Base-by-base conservation (phyloP, 2,888 invertebrate genomes). In the Lasioglossum villosulum region DNA sequence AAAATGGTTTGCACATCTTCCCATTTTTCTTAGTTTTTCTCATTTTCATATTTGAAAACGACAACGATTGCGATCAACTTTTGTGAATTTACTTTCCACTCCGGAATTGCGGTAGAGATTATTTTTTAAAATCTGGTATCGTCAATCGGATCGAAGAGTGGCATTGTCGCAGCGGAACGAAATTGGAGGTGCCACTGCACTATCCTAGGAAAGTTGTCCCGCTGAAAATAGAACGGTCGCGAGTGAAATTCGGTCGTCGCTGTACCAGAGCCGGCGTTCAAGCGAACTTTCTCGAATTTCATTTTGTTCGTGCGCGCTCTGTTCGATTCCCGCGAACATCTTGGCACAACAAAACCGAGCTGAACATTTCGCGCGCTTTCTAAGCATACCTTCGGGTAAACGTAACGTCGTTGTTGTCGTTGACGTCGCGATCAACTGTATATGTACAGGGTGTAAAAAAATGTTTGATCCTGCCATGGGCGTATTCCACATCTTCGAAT, bases 181-280 rank as follows among this genome's bases (percentile, higher is more conserved):
- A 80, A 84, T 86, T 56, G 75, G 83, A 81, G 59, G 75, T 66
- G 52, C 75, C 81, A n/a, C 14, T 68, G 78, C 42, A 78, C 83
- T 88, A 82, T 77, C 77, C 82, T 83, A 86, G 82, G 86, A 88
- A 88, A 88, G 88, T 83, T 82, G 84, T 85, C 78, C 71, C 39
- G 72, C 88, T 82, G 79, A 80, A 86, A 88, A 88, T 88, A 86
- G 88, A 86, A 86, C 83, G 83, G 83, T 80, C 80, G 72, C 75
- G 73, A 71, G 83, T 88, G 83, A 86, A 83, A 88, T 88, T 88
- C 86, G 82, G 83, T 83, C 85, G 85, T 52, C 80, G 52, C 37
- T 84, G 78, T 68, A 82, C 71, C 39, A 27, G 48, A 66, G 66
- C 23, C 72, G 71, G 27, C 63, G 59, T 85, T 73, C 71, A 52